Evolutionary conservation across 2,888 invertebrate genomes (phyloP).

Genomic region (Brachylomia viminalis): DNA sequence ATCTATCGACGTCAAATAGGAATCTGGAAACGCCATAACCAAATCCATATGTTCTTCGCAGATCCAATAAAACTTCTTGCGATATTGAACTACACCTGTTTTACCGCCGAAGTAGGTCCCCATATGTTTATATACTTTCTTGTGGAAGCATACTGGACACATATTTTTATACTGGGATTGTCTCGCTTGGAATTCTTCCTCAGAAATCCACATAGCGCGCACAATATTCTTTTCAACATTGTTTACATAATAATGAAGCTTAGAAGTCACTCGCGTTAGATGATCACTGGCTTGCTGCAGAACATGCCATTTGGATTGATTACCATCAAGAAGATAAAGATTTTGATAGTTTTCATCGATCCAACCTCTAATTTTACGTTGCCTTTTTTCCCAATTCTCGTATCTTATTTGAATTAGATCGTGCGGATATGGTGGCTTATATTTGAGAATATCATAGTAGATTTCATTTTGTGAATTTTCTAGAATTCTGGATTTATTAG

Average conservation of each 20-base stretch:
- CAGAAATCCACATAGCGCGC: conserved; percentile 90
- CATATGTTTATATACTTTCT: conserved; percentile 79
- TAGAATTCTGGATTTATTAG: conserved; percentile 78
- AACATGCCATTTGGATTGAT: conserved; percentile 90
- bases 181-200: conserved; percentile 87
- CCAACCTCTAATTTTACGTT: conserved; percentile 84
- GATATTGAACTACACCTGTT: conserved; percentile 90
- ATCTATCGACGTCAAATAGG: conserved; percentile 74
- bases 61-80: conserved; percentile 91
- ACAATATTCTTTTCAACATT: conserved; percentile 87
- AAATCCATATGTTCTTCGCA: conserved; percentile 89
- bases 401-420: conserved; percentile 84
- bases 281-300: conserved; percentile 83
- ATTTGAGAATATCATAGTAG: conserved; percentile 76
- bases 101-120: conserved; percentile 87
- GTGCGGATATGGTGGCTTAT: conserved; percentile 79
- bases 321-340: conserved; percentile 85
- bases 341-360: conserved; percentile 90
- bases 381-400: conserved; percentile 81
- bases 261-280: conserved; percentile 79
- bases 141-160: conserved; percentile 91
- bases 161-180: conserved; percentile 88
- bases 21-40: conserved; percentile 85
- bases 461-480: conserved; percentile 83
- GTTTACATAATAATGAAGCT: conserved; percentile 88